Conservation (phyloP, 2,797 vertebrate species). For the Bucorvus abyssinicus region DNA sequence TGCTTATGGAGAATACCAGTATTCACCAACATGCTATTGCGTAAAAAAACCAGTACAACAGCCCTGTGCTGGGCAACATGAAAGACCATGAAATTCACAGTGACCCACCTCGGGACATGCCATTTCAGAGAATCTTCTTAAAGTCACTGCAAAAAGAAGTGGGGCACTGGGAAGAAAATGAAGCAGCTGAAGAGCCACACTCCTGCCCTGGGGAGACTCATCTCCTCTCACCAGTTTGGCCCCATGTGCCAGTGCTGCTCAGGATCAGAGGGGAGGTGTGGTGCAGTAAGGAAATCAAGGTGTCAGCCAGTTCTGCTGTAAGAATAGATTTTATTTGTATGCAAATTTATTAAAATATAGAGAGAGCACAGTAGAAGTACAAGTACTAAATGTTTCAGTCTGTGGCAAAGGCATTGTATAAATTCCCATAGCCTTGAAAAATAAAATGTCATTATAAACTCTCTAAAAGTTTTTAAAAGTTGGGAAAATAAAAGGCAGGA, state of each 20-base stretch:
- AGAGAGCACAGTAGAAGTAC: not conserved
- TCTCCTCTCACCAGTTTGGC: not conserved
- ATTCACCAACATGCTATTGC: accelerated
- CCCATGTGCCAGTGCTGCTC: not conserved
- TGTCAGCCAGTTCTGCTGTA: not conserved
- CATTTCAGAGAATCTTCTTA: accelerated
- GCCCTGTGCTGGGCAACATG: not conserved
- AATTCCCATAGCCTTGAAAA: not conserved
- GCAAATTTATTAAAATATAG: not conserved
- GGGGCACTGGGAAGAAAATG: not conserved
- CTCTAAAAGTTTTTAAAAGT: not conserved
- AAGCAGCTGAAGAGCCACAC: not conserved
- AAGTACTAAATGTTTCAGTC: not conserved
- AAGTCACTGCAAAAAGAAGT: not conserved
- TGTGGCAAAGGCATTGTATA: not conserved
- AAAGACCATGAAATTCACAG: not conserved
- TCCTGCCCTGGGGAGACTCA: not conserved
- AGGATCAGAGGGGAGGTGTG: not conserved
- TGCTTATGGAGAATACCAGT: no score
- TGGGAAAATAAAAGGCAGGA: not conserved
- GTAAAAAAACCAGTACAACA: not conserved
- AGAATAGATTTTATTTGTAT: not conserved
- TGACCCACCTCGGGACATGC: accelerated
- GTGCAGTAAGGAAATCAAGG: not conserved
- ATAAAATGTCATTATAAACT: not conserved